A percentile compares a stretch with the other conserved stretches of the same genome.
phyloP scores from a whole-genome alignment of 2,888 invertebrate genomes.

The Dryococelus australis region DNA sequence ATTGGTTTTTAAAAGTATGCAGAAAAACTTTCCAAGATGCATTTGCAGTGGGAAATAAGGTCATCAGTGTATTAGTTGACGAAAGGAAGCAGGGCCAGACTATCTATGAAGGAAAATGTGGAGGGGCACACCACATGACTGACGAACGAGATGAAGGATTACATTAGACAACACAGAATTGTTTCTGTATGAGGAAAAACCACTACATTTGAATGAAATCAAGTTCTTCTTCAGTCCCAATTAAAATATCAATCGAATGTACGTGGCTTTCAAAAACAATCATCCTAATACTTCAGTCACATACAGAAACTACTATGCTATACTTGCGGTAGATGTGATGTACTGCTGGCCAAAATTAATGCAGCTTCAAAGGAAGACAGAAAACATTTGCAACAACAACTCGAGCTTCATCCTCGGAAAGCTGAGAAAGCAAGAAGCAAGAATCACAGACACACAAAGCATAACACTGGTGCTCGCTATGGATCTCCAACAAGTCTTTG shows the following conservation, averaged over 20 bases:
- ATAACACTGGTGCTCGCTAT: too few species aligned
- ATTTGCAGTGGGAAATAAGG: not conserved
- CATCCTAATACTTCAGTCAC: not conserved
- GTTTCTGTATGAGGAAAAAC: not conserved
- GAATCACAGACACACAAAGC: not conserved
- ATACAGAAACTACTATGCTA: not conserved
- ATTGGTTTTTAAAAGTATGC: not conserved
- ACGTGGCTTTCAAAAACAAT: not conserved
- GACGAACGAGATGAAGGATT: not conserved
- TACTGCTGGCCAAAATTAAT: not conserved
- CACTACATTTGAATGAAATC: too few species aligned
- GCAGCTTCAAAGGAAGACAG: not conserved
- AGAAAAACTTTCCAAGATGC: constrained; percentile 24
- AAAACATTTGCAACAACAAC: not conserved
- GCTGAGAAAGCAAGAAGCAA: not conserved
- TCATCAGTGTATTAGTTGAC: not conserved
- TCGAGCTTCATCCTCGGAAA: not conserved
- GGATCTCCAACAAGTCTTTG: too few species aligned
- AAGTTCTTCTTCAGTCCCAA: too few species aligned
- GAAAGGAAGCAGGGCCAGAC: not conserved
- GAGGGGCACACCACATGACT: not conserved
- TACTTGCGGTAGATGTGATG: not conserved
- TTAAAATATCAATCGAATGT: not conserved
- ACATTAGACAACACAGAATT: not conserved
- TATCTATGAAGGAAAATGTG: not conserved